Conservation (phyloP, 2,113 vertebrate species). For the Morphnarchus princeps region DNA sequence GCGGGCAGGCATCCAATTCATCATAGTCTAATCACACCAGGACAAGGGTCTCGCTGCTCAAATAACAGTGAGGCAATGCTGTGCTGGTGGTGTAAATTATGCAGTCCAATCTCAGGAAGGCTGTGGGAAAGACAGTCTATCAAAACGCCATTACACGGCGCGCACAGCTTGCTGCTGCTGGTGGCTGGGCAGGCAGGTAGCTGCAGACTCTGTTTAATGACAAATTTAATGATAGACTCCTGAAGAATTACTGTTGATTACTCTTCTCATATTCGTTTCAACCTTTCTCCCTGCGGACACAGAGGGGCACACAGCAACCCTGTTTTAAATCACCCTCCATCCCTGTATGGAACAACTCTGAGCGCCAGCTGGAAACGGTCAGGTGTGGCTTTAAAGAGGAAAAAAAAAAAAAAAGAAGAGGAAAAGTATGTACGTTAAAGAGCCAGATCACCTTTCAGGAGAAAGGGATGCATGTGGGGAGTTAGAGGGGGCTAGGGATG, state of each 20-base stretch:
- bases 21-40: not conserved
- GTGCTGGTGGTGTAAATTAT: constrained; percentile 33
- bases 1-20: not conserved
- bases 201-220: not conserved
- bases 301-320: not conserved
- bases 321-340: constrained; percentile 22
- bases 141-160: constrained; percentile 27
- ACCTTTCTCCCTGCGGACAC: not conserved
- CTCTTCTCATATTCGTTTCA: not conserved
- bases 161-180: not conserved
- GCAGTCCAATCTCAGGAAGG: not conserved
- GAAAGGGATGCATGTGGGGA: no score
- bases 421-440: not conserved
- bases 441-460: not conserved
- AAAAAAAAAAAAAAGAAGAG: no score
- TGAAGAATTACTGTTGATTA: constrained; percentile 23
- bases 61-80: constrained; percentile 13
- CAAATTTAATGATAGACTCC: not conserved
- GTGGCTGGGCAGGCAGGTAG: not conserved
- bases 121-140: constrained; percentile 25
- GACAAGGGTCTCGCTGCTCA: constrained; percentile 28
- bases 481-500: not conserved
- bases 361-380: not conserved
- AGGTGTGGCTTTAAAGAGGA: not conserved
- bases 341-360: not conserved